Base-by-base conservation (phyloP, 2,888 invertebrate genomes). In the Papilio gigon region DNA sequence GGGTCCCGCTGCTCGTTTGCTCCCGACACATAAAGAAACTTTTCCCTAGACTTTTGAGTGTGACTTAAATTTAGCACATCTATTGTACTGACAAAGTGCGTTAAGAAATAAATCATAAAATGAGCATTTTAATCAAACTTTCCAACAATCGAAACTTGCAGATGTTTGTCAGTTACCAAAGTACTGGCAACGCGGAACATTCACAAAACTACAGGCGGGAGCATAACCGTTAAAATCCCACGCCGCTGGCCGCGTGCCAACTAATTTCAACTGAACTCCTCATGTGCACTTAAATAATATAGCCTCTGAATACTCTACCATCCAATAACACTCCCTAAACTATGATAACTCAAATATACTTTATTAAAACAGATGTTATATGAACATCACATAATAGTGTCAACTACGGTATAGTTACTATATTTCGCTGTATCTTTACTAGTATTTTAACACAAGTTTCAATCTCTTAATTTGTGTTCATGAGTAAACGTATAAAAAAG, bases 201-300 rank as follows among this genome's bases (percentile, higher is more conserved):
- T 60, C n/a, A 9, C 22, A 60, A 60, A 25, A 40, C 37, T 60
- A 60, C 37, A 27, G 12, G n/a, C 37, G 25, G 27, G 22, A 40
- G 25, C 60, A 40, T 14, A 60, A 42, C 40, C 40, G 60, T 40
- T 60, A 60, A 37, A 40, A 60, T 60, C 60, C 37, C 25, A 42
- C 60, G 25, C 25, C 40, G 40, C 40, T 60, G 60, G 60, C 60
- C n/a, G 22, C 14, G 37, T 40, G 37, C 40, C 60, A 60, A 40
- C 60, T 40, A 40, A 60, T 60, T 40, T 60, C n/a, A 25, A 60
- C 37, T 60, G 37, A 60, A 25, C 60, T 40, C 11, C 25, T 60
- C 25, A 60, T 60, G 22, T 60, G 37, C 25, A 60, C 40, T 60
- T 60, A 40, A 60, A 37, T 35, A 22, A 60, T 60, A 40, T 60